Evolutionary conservation across 1,140 invertebrate genomes (phyloP), one percentile per base, ranked within the genome.

Genomic region (Agrypnia vestita): DNA sequence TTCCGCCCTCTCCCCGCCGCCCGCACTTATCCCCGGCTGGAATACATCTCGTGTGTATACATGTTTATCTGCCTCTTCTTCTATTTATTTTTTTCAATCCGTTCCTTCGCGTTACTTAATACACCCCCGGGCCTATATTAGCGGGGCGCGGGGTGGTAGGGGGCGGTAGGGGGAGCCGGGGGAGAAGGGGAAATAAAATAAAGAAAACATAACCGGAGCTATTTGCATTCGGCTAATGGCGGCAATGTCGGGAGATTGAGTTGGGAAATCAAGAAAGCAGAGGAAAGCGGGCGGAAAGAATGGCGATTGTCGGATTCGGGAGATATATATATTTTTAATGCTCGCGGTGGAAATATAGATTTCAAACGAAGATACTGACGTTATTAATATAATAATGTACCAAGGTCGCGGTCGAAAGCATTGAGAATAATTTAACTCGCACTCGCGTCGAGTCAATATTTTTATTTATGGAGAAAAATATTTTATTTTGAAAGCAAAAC

Each of bases 221-320:
- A 83, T 83, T 83, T 83, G 82, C 82, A 80, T 78, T 83, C 76
- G 59, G 82, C 82, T 83, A 83, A 83, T 83, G 82, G 82, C 76
- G 12, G 78, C 71, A 13, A 51, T 47, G 76, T 46, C 35, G 55
- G 67, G 56, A 73, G 47, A 73, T 55, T 73, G 69, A 53, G 72
- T 59, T 73, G 75, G 61, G 74, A 64, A 61, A 78, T 75, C 53
- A 71, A 81, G 80, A 77, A 72, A 49, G 75, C 53, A 35, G 73
- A 75, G 56, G 73, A 75, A 53, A 73, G 21, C 47, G 12, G 17
- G 12, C 47, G 47, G 69, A 21, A 55, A 55, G 64, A 73, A 73
- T 35, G 21, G 53, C 11, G 51, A 73, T 73, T 69, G 64, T 69
- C 15, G 64, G 6, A 17, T 69, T 69, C n/a, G 11, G 43, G n/a